These are phyloP conservation scores for Thecophora atra DNA, from an alignment of 2,888 invertebrate genomes.

Conservation along the genomic window DNA sequence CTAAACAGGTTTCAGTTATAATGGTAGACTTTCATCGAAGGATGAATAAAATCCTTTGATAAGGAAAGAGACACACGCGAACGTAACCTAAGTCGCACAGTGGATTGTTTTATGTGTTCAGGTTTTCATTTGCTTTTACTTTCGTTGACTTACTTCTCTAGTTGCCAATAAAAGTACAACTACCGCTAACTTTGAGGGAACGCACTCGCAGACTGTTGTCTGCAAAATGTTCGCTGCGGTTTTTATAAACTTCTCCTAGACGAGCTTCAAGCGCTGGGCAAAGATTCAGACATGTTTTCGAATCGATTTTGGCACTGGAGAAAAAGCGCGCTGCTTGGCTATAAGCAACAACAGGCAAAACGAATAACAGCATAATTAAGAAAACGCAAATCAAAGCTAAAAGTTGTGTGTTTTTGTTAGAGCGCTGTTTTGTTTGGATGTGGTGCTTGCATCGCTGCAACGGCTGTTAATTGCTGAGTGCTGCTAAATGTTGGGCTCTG, in stretches of 20 bases:
- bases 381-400: constrained; percentile 8
- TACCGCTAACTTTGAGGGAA: constrained; percentile 35
- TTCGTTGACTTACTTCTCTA: background rate
- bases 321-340: constrained; percentile 3
- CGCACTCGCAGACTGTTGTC: constrained; percentile 48
- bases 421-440: background rate
- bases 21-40: background rate
- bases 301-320: constrained; percentile 1
- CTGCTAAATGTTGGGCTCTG: background rate
- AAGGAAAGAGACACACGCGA: background rate
- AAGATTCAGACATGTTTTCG: constrained; percentile 19
- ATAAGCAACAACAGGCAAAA: constrained; percentile 16
- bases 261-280: background rate
- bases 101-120: background rate
- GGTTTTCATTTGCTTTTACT: background rate
- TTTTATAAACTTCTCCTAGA: constrained; percentile 49
- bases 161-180: background rate
- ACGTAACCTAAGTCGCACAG: background rate
- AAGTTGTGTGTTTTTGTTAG: background rate
- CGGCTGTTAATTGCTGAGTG: background rate
- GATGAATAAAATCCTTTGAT: background rate
- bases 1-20: background rate
- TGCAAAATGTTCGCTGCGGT: constrained; percentile 42
- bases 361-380: background rate
- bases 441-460: background rate